Base-by-base conservation (phyloP, 2,797 vertebrate genomes). In the Pelodytes ibericus region DNA sequence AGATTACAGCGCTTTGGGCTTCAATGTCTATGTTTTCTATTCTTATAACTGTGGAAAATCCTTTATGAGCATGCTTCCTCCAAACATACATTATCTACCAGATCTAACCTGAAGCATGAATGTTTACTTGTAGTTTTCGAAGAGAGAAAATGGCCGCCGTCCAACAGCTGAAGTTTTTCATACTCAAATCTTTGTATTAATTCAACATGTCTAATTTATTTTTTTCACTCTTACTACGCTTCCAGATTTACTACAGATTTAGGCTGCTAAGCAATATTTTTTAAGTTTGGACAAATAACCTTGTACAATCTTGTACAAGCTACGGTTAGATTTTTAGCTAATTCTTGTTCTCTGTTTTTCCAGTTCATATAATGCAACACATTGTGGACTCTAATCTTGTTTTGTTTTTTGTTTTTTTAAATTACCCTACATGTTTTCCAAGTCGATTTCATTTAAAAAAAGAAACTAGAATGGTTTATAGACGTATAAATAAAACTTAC, bases 11-110 rank as follows among this genome's bases (percentile, higher is more conserved):
- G 83, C 86, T 87, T 73, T 65, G 83, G 84, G 83, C 68, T 82
- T 80, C 80, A 83, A 85, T 84, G 86, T 81, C 69, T 87, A 84
- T 82, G 79, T 63, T 84, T 86, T 87, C 83, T 87, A 85, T 81
- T 77, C 81, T 82, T 81, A 80, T 80, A 87, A 81, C 71, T 84
- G 87, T 82, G 80, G 79, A 85, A 86, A 89, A 86, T 80, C 78
- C 81, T 86, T 86, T 80, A 84, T 79, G 81, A 81, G 81, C 80
- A 22, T 85, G 69, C 71, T 83, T 85, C 84, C 83, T 84, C 66
- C 71, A 80, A 81, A 80, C 49, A 74, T 27, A 83, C 79, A 79
- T 58, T 82, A 86, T 85, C 84, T 77, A 36, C 74, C 76, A 74
- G 71, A 88, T 85, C 83, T 89, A 74, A 84, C 78, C 82, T 62